Base-by-base conservation (phyloP, 2,797 vertebrate genomes). In the Micrastur ruficollis region DNA sequence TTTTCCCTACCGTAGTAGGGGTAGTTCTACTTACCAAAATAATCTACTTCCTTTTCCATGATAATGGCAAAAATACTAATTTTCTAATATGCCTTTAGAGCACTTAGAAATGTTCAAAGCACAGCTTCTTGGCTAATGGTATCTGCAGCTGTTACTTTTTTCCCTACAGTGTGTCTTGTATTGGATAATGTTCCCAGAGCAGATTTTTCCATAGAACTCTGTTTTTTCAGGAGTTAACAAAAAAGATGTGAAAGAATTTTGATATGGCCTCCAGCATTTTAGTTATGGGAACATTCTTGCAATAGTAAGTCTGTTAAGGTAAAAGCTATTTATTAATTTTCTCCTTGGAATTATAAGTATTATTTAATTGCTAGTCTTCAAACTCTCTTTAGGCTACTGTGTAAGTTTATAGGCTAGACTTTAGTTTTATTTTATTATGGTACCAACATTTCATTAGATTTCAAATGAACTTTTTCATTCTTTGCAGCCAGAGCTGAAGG, bases 401-500 rank as follows among this genome's bases (percentile, higher is more conserved):
- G 32, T 8, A 47, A 19, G 19, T 81, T 82, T 52, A 34, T 34
- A 53, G 70, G 34, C 32, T 62, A 80, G 62, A 32, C 5, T 75
- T 82, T 4, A 4, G 13, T 49, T 80, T 73, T n/a, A 10, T 74
- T 68, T 89, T 50, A 5, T 70, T 63, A 15, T 11, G 14, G 32
- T 53, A 29, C 18, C 61, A 31, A 8, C 15, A 13, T 22, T 25
- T 34, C 26, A 11, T 25, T 38, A 42, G 25, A 71, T 96, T 94
- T 91, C 56, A 97, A 71, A 91, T 10, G 20, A 63, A 63, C 25
- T 85, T 91, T 93, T 89, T 86, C 29, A 14, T 67, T 66, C 63
- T 53, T 95, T 96, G 42, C 97, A 98, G 98, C 68, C 92, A 76
- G 93, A 93, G 50, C 86, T 97, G 87, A 82, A 67, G 66, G 86